phyloP scores from a whole-genome alignment of 53 echinoderm and acorn worm genomes.

The Actinopyga echinites region DNA sequence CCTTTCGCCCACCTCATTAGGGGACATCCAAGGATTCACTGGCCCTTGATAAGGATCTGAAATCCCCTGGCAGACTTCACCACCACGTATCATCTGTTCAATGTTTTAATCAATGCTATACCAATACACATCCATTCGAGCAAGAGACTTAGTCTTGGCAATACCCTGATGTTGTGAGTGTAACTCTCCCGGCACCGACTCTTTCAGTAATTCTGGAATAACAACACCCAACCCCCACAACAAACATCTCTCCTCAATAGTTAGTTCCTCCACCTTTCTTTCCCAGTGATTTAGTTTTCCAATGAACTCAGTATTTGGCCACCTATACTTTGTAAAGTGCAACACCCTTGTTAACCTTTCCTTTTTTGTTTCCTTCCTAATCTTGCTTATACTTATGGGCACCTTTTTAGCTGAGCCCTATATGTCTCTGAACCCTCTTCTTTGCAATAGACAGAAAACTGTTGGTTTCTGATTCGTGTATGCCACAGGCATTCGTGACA shows the following conservation, averaged over 20 bases:
- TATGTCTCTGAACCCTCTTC: neutral
- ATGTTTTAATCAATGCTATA: conserved; percentile 15
- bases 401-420: neutral
- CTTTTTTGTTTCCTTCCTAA: neutral
- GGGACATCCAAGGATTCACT: too few species aligned
- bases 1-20: neutral
- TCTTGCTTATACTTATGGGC: neutral
- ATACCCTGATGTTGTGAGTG: conserved; percentile 24
- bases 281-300: too few species aligned
- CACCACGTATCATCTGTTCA: conserved; percentile 1
- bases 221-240: too few species aligned
- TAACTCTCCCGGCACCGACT: too few species aligned
- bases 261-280: neutral
- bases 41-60: too few species aligned
- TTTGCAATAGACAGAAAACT: neutral
- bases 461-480: neutral
- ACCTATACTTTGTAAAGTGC: neutral
- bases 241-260: conserved; percentile 26
- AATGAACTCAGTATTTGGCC: neutral
- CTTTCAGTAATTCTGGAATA: neutral
- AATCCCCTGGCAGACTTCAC: conserved; percentile 1
- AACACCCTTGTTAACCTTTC: neutral
- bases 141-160: too few species aligned
- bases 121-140: conserved; percentile 41
- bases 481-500: neutral